Evolutionary conservation across 1,140 invertebrate genomes (phyloP).

Genomic region (Schmidtea mediterranea): DNA sequence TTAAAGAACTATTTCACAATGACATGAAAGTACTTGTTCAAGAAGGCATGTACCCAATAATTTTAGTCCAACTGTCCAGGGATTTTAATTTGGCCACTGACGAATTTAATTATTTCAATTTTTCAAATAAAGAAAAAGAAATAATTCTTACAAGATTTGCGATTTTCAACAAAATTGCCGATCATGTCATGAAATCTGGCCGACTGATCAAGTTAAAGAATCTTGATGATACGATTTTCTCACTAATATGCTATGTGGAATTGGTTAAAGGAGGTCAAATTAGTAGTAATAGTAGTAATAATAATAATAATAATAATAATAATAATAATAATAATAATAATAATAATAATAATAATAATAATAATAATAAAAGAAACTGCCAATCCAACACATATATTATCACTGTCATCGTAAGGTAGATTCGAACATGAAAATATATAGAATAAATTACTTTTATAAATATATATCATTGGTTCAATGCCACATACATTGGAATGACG

Average conservation of each 20-base stretch:
- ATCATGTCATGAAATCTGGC: slow-evolving; percentile 13
- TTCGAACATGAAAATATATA: too few relatives aligned
- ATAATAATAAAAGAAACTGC: too few relatives aligned
- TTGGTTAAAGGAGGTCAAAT: too few relatives aligned
- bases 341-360: too few relatives aligned
- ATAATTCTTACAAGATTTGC: slow-evolving; percentile 12
- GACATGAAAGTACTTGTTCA: neutral
- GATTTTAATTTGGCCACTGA: slow-evolving; percentile 11
- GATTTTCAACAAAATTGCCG: slow-evolving; percentile 10
- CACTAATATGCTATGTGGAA: slow-evolving; percentile 6
- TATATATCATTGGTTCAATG: too few relatives aligned
- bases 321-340: too few relatives aligned
- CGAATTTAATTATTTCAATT: slow-evolving; percentile 15
- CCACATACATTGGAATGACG: too few relatives aligned
- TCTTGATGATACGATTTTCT: slow-evolving; percentile 12
- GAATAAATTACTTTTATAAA: too few relatives aligned
- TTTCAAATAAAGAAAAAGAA: slow-evolving; percentile 10
- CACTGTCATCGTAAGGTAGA: too few relatives aligned
- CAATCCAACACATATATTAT: too few relatives aligned
- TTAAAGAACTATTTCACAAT: neutral
- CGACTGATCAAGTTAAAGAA: slow-evolving; percentile 11
- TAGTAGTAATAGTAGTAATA: too few relatives aligned
- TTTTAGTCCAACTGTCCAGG: slow-evolving; percentile 5
- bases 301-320: too few relatives aligned
- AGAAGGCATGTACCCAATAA: slow-evolving; percentile 3